Evolutionary conservation across 2,888 invertebrate species (phyloP), one percentile per base, ranked within the genome.

Genomic region (Lasioglossum vierecki): DNA sequence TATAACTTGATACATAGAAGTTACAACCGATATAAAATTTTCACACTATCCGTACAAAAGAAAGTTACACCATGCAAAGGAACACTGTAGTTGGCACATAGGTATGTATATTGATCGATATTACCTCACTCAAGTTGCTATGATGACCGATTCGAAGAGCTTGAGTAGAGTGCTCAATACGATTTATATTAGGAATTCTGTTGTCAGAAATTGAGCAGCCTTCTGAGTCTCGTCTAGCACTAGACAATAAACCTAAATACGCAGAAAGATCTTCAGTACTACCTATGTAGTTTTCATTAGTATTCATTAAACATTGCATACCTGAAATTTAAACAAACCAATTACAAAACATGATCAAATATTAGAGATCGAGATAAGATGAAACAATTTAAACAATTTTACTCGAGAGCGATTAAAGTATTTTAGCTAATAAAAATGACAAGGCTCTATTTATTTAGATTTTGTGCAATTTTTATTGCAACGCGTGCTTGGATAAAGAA

Each of bases 221-320:
- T 13, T 88, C 80, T 2, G 82, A 76, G n/a, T 88, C 75, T 68
- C 79, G 87, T 39, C 89, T 87, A 70, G 86, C 91, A 76, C 90
- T 91, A 15, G 92, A 89, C 72, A 93, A 82, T 91, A 93, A 93
- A 63, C 91, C 79, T n/a, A 87, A 68, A 46, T 86, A 86, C 8
- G 84, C 81, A 41, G 84, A 86, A 3, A 88, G 49, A 4, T 88
- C 86, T 79, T 93, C 93, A 39, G 91, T 91, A 22, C 91, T 92
- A n/a, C 89, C 91, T 63, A 87, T 74, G 63, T 89, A 90, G 72
- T 83, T 87, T 46, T 91, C 91, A 57, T 79, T 89, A 15, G 83
- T 78, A 72, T 83, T 86, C 30, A 90, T 87, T 49, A 92, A 83
- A 22, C 86, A 86, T 30, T 83, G 88, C 26, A 79, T 86, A 73